Base-by-base conservation (phyloP, 1,140 invertebrate species). In the Nixonia krombeini region DNA sequence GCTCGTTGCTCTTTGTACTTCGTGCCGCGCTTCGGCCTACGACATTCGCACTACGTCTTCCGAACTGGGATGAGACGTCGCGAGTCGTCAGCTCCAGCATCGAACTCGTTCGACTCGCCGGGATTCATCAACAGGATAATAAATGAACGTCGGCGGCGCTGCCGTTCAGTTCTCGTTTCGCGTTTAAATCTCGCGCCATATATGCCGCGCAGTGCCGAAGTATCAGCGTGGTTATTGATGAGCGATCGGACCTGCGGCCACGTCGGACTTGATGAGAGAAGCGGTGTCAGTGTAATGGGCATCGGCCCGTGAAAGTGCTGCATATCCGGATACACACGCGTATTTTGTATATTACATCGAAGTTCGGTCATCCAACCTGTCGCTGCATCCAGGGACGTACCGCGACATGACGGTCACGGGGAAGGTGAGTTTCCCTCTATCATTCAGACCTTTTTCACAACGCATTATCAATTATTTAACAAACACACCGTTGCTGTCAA, bases 331-430 rank as follows among this genome's bases (percentile, higher is more conserved):
- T 63, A 58, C 35, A 16, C 46, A 9, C 33, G 35, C 33, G 35
- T 50, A 50, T 50, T 45, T 50, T 50, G 40, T 50, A 55, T 25
- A 38, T 15, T 23, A 56, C 23, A 21, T 47, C 52, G 50, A 16
- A 21, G 33, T 29, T 49, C 44, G 38, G 10, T 56, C 42, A 40
- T 67, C 41, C 64, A 67, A 67, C 64, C 64, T 67, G 65, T 68
- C 64, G 57, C 57, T 61, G 57, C 42, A 52, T n/a, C 26, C 55
- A 65, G 53, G 62, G 28, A 16, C 51, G 56, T 56, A 59, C 26
- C 29, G 10, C 56, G 33, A 49, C 26, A 73, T 73, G 71, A 73
- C 71, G 29, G 59, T 70, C 47, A 62, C 59, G 31, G 67, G 71
- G 57, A 73, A 73, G 67, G 71, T 73, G 65, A 50, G 37, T 12